Base-by-base conservation (phyloP, 2,797 vertebrate genomes). In the Pelobates cultripes region DNA sequence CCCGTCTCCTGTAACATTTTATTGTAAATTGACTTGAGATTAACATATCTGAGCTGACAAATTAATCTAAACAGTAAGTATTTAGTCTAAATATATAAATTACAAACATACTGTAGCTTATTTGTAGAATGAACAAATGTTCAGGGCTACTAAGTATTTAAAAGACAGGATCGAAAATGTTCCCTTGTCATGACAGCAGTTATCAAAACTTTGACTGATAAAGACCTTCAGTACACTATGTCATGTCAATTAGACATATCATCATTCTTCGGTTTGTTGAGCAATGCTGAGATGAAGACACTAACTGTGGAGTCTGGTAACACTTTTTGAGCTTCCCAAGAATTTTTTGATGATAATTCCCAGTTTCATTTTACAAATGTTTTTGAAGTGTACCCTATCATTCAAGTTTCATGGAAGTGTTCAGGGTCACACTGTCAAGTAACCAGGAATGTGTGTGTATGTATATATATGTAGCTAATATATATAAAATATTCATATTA, bases 121-220 rank as follows among this genome's bases (percentile, higher is more conserved):
- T 1, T 6, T 51, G 47, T 51, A 51, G 5, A 28, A 28, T 28
- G 28, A 28, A 28, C 28, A 28, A 28, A 10, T 51, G 47, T 5
- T 0, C 28, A 68, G 7, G 66, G 66, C 28, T 68, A 8, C n/a
- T 40, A 64, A 5, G 63, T 68, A 42, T 68, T 28, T 28, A 28
- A 28, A 12, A 68, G 70, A 12, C 70, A 28, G n/a, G 45, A 43
- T 79, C 43, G 41, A 68, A 17, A 9, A 47, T 73, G 44, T 41
- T 51, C 67, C 43, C 53, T 5, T 80, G 72, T 53, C 17, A 42
- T 80, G 78, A 73, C 78, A 73, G 71, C 78, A 79, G 45, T 28
- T 44, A 43, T 67, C 61, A 67, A 5, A 28, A 43, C 70, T n/a
- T 12, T 61, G 53, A 47, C 61, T 75, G 17, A 60, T 69, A 69